Evolutionary conservation across 2,888 invertebrate genomes (phyloP), one percentile per base, ranked within the genome.

Genomic region (Mythimna impura): DNA sequence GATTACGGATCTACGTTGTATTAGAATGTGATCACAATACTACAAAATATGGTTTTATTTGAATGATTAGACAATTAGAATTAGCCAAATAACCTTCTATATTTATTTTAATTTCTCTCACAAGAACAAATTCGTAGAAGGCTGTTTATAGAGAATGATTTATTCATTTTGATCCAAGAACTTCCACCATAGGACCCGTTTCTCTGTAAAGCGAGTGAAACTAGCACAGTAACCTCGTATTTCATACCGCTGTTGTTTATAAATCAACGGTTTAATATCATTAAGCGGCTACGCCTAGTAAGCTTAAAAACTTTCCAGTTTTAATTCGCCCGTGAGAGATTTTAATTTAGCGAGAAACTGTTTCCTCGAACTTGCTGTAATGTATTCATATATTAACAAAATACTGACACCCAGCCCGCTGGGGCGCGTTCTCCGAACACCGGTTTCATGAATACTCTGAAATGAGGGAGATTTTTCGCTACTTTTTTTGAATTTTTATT

Each of bases 231-330:
- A 76, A 82, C 76, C 81, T 83, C 86, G 81, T 92, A 91, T 91
- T 84, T 92, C 89, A 89, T 82, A 85, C 80, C 88, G 81, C 85
- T 88, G 87, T 89, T 90, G 91, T 91, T 86, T 92, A 94, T 94
- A 94, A 94, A 94, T 94, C 94, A 94, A 90, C 91, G 92, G 89
- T 93, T 93, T 94, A 94, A 94, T 94, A 94, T 91, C 87, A 93
- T 93, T 93, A 93, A 92, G 90, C 91, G 87, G 90, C 90, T 90
- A 88, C 90, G 93, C 92, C 93, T 92, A 93, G 92, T 91, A 89
- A 91, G 93, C 92, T 92, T 92, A 90, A 91, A 92, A 94, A 93
- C 91, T 94, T 89, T 90, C 84, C 87, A 86, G 89, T 92, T 94
- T 94, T 94, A 94, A 94, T 94, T 94, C 89, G 90, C 92, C 88